Evolutionary conservation across 2,113 vertebrate genomes (phyloP), one percentile per base, ranked within the genome.

Genomic region (Thalassoma bifasciatum): DNA sequence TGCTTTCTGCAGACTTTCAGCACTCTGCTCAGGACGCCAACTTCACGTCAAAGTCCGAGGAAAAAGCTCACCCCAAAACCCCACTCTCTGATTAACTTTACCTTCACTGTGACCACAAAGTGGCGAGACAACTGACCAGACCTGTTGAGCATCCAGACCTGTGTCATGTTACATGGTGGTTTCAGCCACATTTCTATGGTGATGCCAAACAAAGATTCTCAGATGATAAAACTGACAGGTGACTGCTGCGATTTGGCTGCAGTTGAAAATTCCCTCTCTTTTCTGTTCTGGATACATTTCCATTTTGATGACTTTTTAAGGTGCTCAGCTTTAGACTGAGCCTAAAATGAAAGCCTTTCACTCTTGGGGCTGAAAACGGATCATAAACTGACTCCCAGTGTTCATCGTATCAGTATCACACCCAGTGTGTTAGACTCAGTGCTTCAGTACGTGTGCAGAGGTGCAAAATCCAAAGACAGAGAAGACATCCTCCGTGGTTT

Each of bases 31-130:
- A 13, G 5, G 1, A 49, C 59, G 91, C 91, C 91, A 93, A 92
- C 83, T 88, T 85, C 79, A 81, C 92, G 91, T 93, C 92, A 91
- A 60, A 88, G 86, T 86, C 61, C 59, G 72, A 71, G 87, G 82
- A 79, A 90, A 90, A 91, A 80, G 72, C 49, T 78, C 76, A 71
- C 62, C 70, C 90, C 72, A 79, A 60, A 85, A 82, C 85, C 61
- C 80, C 68, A 89, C 82, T 86, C 90, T 94, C 78, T 92, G 91
- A 93, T 93, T 93, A 90, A 85, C 89, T 64, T 90, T 92, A 93
- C 92, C 91, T 92, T 94, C 90, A 76, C 64, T 82, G 79, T 83
- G 81, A 84, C 93, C 92, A 86, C 91, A 92, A 83, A 88, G 79
- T 90, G 70, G 71, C 51, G 40, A 82, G 81, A 84, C 81, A 91